Evolutionary conservation across 1,140 invertebrate species (phyloP), one percentile per base, ranked within the genome.

Genomic region (Oncopeltus fasciatus): DNA sequence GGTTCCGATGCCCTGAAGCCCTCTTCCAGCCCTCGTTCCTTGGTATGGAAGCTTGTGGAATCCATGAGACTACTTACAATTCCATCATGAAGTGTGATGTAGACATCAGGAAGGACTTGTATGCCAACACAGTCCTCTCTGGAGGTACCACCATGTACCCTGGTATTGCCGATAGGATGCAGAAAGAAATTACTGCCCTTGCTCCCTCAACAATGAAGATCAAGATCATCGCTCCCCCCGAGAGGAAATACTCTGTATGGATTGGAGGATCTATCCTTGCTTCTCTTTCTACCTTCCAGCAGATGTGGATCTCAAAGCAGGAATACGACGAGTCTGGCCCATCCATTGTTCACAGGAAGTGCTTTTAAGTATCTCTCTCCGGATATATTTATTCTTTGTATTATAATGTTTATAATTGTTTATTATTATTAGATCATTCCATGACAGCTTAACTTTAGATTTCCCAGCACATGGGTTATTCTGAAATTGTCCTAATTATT

Each of bases 111-210:
- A 91, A 91, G 81, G 92, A 95, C 78, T 78, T 95, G 77, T 95
- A 95, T 75, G 90, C 92, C 77, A 95, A 95, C 82, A 94, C 90
- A 67, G 92, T 95, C 65, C 82, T 95, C 69, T 95, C 92, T 66
- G 92, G 93, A 72, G 93, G 93, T 77, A 94, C 92, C 80, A 95
- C 91, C 75, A 95, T 95, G 92, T 95, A 92, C 77, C 92, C 92
- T 59, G 90, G 90, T 77, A 87, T 88, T 70, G 86, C 84, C 61
- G 84, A 89, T 69, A 77, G 88, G 58, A 83, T 90, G 78, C 80
- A 84, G 66, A 83, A 86, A 68, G 88, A 91, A 74, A 86, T 92
- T 68, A 83, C 83, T 53, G 80, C 83, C 46, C 74, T 90, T 18
- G 85, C 86, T 56, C 83, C 83, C 61, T 80, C 79, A 16, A 85